Percentiles rank a stretch among this genome's conserved stretches.
Conservation (phyloP, 2,888 invertebrate species). For the Thalpophila matura region DNA sequence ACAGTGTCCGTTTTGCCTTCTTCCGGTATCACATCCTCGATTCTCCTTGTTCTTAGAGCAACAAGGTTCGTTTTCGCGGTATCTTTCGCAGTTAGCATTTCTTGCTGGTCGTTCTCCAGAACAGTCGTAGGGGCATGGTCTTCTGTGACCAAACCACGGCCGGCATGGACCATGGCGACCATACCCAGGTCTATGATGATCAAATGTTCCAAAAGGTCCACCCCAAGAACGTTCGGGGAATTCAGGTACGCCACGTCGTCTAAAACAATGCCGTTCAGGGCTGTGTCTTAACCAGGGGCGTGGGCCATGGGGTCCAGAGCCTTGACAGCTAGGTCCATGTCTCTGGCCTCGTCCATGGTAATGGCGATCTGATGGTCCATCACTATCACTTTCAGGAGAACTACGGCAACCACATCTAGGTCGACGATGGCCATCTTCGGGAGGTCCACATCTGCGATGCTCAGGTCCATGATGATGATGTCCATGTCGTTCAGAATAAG, state of each 20-base stretch:
- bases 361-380: neutral
- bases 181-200: slow-evolving; percentile 4
- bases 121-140: slow-evolving; percentile 14
- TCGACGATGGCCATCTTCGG: neutral
- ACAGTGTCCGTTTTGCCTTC: no score
- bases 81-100: slow-evolving; percentile 20
- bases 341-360: neutral
- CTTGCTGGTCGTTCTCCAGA: slow-evolving; percentile 12
- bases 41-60: slow-evolving; percentile 39
- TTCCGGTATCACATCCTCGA: neutral
- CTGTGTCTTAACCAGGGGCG: slow-evolving; percentile 7
- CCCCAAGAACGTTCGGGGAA: neutral
- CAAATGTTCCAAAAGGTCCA: slow-evolving; percentile 20
- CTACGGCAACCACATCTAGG: neutral
- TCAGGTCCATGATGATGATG: slow-evolving; percentile 14
- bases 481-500: neutral
- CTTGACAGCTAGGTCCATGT: slow-evolving; percentile 1
- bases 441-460: slow-evolving; percentile 16
- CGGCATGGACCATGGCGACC: neutral
- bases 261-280: slow-evolving; percentile 7
- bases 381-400: slow-evolving; percentile 4
- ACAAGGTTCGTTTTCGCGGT: slow-evolving; percentile 31
- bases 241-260: slow-evolving; percentile 10
- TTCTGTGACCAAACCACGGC: slow-evolving; percentile 7
- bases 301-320: slow-evolving; percentile 2